Evolutionary conservation across 2,888 invertebrate genomes (phyloP).

Genomic region (Eucera pruinosa): DNA sequence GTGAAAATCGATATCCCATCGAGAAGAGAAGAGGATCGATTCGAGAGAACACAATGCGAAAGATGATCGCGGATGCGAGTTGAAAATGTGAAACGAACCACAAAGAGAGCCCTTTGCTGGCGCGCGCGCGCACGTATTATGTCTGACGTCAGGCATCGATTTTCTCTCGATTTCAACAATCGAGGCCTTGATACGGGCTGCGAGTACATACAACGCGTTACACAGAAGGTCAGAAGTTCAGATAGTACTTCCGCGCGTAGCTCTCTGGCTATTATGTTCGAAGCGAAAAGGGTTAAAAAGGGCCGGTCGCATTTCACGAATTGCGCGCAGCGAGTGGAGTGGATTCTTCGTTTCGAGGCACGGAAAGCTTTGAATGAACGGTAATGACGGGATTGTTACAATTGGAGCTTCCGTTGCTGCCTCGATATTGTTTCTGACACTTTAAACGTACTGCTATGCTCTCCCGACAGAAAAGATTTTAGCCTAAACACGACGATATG

Average conservation of each 20-base stretch:
- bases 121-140: neutral
- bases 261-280: too few species aligned
- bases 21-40: too few species aligned
- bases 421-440: slow-evolving; percentile 30
- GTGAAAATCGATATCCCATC: neutral
- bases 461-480: too few species aligned
- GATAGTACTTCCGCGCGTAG: too few species aligned
- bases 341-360: neutral
- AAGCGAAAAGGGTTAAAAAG: too few species aligned
- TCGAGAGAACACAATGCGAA: too few species aligned
- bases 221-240: slow-evolving; percentile 6
- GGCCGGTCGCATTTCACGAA: neutral
- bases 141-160: slow-evolving; percentile 25
- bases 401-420: slow-evolving; percentile 27
- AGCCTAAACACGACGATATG: too few species aligned
- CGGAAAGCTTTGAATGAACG: neutral
- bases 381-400: slow-evolving; percentile 12
- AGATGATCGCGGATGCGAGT: too few species aligned
- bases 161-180: slow-evolving; percentile 22
- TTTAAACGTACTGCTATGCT: too few species aligned
- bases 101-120: neutral
- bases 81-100: neutral
- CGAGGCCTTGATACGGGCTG: slow-evolving; percentile 2
- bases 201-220: neutral
- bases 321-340: neutral